Evolutionary conservation across 2,888 invertebrate species (phyloP).

Genomic region (Penaeus monodon): DNA sequence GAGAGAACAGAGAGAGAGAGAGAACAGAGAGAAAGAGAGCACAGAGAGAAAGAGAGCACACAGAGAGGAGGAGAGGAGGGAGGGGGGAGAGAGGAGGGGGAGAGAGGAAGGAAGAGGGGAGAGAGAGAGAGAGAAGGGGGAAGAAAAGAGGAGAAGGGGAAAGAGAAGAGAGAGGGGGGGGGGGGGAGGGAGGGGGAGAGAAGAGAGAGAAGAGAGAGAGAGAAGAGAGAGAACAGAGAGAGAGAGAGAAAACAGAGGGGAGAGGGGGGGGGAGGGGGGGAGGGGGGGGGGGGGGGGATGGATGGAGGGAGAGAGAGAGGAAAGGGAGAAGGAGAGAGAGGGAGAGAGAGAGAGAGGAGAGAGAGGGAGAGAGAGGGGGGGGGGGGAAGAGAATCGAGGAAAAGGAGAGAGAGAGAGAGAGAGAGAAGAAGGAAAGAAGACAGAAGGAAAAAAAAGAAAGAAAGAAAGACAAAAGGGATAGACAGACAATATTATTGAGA

Average conservation of each 20-base stretch:
- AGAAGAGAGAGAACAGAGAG: background rate
- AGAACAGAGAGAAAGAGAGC: too few relatives aligned
- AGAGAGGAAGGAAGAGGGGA: too few relatives aligned
- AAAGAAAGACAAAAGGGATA: too few relatives aligned
- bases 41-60: too few relatives aligned
- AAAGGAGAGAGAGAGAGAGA: background rate
- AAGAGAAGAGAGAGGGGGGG: background rate
- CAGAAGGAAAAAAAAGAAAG: too few relatives aligned
- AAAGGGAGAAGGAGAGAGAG: background rate
- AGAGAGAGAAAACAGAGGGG: background rate
- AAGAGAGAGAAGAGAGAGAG: background rate
- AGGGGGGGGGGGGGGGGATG: background rate
- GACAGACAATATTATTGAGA: too few relatives aligned
- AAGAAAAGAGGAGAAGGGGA: too few relatives aligned
- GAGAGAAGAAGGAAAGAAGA: too few relatives aligned
- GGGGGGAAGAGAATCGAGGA: background rate
- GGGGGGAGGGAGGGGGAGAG: background rate
- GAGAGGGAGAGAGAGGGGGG: background rate
- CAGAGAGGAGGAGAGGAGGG: too few relatives aligned
- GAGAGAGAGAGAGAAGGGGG: rapidly evolving
- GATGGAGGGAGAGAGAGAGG: background rate
- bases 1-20: too few relatives aligned
- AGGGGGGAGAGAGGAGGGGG: too few relatives aligned
- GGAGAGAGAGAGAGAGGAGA: too few relatives aligned
- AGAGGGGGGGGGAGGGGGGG: background rate